Percentiles rank a stretch among this genome's conserved stretches.
Conservation (phyloP, 2,113 vertebrate species). For the Engraulis encrasicolus region DNA sequence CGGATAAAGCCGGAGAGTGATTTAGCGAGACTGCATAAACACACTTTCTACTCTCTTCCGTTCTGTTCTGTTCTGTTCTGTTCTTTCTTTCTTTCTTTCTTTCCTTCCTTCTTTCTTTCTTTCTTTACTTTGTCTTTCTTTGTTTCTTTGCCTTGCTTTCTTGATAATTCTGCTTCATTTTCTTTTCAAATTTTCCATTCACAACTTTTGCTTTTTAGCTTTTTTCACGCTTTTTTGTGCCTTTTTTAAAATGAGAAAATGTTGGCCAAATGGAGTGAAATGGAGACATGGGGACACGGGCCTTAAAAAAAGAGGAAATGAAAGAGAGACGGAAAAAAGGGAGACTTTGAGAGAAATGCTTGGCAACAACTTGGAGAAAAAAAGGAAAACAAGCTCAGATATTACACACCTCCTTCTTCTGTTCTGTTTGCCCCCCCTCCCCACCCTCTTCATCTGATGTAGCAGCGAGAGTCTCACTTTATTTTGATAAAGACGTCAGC, state of each 20-base stretch:
- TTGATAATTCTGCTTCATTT: no score
- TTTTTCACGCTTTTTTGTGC: no score
- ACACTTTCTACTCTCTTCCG: background rate
- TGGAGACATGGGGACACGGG: no score
- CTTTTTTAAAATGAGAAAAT: no score
- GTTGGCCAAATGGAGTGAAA: no score
- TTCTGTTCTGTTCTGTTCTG: background rate
- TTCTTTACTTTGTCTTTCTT: background rate
- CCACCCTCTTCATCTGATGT: constrained; percentile 23
- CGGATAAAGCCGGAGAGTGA: constrained; percentile 12
- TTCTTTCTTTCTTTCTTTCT: background rate
- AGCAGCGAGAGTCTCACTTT: constrained; percentile 49
- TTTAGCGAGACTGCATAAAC: background rate
- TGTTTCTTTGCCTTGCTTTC: background rate
- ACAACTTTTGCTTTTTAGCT: no score
- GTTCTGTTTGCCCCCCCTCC: constrained; percentile 21
- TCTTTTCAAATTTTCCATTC: no score
- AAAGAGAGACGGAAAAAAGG: no score
- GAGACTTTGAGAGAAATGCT: no score
- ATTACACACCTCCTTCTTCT: no score
- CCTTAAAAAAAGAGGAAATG: no score
- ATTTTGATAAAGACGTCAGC: constrained; percentile 54
- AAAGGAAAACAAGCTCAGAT: constrained; percentile 4
- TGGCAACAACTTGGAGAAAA: no score
- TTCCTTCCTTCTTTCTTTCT: background rate